Percentiles rank a stretch among this genome's conserved stretches.
Conservation (phyloP, 2,113 vertebrate genomes). For the Dicerorhinus sumatrensis region DNA sequence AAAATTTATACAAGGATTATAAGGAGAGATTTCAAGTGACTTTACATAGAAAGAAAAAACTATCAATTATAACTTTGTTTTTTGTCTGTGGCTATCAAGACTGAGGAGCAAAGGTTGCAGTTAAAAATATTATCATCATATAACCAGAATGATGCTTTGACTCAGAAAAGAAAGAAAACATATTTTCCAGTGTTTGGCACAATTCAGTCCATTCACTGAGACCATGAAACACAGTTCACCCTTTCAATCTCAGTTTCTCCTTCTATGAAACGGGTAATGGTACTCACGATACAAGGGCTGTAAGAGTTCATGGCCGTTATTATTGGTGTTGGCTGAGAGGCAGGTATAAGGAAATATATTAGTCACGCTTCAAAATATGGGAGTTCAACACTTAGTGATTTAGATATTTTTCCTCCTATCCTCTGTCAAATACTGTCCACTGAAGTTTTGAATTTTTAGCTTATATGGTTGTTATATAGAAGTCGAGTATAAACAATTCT, state of each 20-base stretch:
- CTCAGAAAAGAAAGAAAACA: slow-evolving; percentile 44
- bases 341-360: neutral
- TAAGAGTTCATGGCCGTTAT: neutral
- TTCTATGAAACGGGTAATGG: neutral
- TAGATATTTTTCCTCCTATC: slow-evolving; percentile 1
- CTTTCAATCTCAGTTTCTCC: neutral
- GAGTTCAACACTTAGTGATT: neutral
- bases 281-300: neutral
- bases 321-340: slow-evolving; percentile 15
- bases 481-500: slow-evolving; percentile 11
- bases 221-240: neutral
- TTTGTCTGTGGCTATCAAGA: neutral
- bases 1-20: neutral
- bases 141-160: neutral
- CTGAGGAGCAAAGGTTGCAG: neutral
- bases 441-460: slow-evolving; percentile 59
- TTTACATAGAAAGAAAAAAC: neutral
- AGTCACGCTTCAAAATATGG: slow-evolving; percentile 31
- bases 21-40: slow-evolving; percentile 7
- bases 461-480: neutral
- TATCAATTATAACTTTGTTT: neutral
- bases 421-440: slow-evolving; percentile 22
- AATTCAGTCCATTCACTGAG: neutral
- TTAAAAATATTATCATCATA: neutral
- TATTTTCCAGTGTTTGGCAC: neutral